Percentiles rank a stretch among this genome's conserved stretches.
Conservation (phyloP, 2,888 invertebrate species). For the Tipula unca region DNA sequence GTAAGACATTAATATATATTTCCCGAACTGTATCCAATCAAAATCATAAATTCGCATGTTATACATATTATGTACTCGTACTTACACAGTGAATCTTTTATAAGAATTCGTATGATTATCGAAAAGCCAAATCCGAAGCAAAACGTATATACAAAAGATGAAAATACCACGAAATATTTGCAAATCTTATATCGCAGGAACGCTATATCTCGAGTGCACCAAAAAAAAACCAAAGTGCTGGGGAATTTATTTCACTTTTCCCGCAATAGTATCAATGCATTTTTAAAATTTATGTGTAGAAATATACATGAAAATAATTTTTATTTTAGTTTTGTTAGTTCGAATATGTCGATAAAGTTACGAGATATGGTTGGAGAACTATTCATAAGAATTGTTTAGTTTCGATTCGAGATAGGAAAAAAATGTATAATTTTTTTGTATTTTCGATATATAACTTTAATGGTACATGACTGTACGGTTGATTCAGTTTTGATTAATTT, state of each 20-base stretch:
- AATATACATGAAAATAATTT: neutral
- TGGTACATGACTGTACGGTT: neutral
- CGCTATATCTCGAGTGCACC: neutral
- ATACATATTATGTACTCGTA: neutral
- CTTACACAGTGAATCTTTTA: neutral
- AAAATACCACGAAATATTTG: neutral
- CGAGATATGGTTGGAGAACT: neutral
- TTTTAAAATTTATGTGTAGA: neutral
- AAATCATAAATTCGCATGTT: neutral
- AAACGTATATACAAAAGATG: neutral
- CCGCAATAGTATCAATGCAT: neutral
- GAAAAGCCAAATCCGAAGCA: neutral
- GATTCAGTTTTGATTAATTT: neutral
- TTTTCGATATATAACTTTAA: neutral
- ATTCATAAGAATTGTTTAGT: neutral
- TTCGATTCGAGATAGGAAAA: neutral
- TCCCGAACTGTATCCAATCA: neutral
- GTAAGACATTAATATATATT: too few relatives aligned
- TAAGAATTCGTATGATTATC: neutral
- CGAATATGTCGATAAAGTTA: neutral
- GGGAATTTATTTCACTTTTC: neutral
- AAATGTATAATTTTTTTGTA: neutral
- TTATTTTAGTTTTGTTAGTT: neutral
- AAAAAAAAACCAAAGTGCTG: neutral
- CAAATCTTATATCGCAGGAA: neutral